Evolutionary conservation across 2,113 vertebrate species (phyloP).

Genomic region (Burhinus oedicnemus): DNA sequence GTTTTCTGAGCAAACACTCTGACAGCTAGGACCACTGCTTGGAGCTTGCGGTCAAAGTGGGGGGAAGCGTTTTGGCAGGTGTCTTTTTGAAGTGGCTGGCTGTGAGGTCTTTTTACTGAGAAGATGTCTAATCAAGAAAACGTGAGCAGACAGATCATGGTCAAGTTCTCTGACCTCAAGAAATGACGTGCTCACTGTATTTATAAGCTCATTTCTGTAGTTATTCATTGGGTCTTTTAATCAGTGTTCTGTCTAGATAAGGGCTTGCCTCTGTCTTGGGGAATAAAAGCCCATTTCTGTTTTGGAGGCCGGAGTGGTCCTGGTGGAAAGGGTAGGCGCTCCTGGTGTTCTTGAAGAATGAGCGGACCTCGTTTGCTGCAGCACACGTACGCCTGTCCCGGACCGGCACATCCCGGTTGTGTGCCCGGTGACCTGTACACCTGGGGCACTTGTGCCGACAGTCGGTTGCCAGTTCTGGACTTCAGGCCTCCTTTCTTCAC

Average conservation of each 20-base stretch:
- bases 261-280: neutral
- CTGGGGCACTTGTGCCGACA: too few relatives aligned
- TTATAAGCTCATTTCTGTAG: neutral
- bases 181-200: neutral
- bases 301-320: neutral
- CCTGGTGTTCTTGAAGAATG: neutral
- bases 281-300: neutral
- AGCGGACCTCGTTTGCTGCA: neutral
- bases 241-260: neutral
- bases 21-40: neutral
- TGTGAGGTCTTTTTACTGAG: neutral
- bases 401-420: neutral
- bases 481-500: too few relatives aligned
- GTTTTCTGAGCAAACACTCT: neutral
- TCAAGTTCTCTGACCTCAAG: neutral
- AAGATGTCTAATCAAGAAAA: neutral
- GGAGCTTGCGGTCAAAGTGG: rapidly evolving
- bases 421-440: neutral
- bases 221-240: neutral
- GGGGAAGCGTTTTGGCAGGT: neutral
- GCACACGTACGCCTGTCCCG: rapidly evolving
- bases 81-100: neutral
- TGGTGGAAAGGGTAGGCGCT: neutral
- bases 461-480: too few relatives aligned
- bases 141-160: neutral